A percentile compares a stretch with the other conserved stretches of the same genome.
Conservation (phyloP, 2,888 invertebrate genomes). For the Cordilura impudica region DNA sequence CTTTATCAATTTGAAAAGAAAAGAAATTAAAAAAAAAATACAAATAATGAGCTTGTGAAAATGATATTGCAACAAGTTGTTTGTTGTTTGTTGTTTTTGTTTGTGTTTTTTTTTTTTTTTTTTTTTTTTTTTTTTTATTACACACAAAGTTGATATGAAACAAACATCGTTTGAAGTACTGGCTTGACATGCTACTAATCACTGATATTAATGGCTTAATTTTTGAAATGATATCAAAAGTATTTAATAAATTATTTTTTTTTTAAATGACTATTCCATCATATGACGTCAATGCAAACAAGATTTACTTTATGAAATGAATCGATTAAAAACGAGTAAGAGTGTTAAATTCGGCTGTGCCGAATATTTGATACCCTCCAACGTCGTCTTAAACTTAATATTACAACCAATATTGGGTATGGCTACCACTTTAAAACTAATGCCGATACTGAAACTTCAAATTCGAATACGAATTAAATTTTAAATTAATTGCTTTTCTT, state of each 20-base stretch:
- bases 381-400: no score
- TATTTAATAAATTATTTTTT: no score
- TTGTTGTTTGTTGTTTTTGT: not conserved
- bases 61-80: not conserved
- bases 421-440: no score
- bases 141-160: not conserved
- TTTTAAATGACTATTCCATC: not conserved
- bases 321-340: no score
- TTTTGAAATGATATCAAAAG: not conserved
- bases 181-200: constrained; percentile 40
- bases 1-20: not conserved
- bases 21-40: not conserved
- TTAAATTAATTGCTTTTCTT: no score
- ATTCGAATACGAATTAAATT: no score
- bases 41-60: not conserved
- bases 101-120: no score
- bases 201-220: constrained; percentile 28
- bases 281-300: not conserved
- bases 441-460: no score
- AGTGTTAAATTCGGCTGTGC: no score
- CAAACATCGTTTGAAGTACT: constrained; percentile 17
- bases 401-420: no score
- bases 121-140: not conserved
- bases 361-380: no score
- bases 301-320: no score